Base-by-base conservation (phyloP, 2,888 invertebrate genomes). In the Germaria angustata region DNA sequence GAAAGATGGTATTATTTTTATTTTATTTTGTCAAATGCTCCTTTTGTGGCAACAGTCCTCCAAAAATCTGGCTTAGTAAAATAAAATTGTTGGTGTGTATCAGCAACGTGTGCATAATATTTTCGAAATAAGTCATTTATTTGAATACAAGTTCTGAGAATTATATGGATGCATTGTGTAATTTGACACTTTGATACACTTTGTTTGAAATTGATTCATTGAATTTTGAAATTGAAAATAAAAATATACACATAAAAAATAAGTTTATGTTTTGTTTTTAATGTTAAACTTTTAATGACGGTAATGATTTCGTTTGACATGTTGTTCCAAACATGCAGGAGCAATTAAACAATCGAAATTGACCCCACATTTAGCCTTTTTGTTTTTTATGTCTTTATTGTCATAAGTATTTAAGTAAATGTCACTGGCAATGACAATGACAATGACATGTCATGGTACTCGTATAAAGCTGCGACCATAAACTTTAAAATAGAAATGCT, bases 131-230 rank as follows among this genome's bases (percentile, higher is more conserved):
- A 82, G 79, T 71, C 82, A 79, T 73, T 81, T 68, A 77, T 81
- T 72, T 73, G 17, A 66, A 76, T 76, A 44, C 39, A 77, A 46
- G 59, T 82, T 82, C 82, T 69, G 79, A 24, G 82, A 79, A 82
- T 57, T 39, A 32, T 57, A 46, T 69, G 61, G 28, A 39, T n/a
- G 28, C 66, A 75, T 82, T 82, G 79, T 82, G 82, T 79, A 79
- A 82, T 82, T 79, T 82, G 82, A 82, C 79, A 82, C 82, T 82
- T 76, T 76, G 75, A 76, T 79, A 76, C 82, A 82, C 75, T 79
- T 79, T 75, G 69, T 82, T 75, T 82, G 51, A 75, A 82, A 75
- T 79, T 79, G 79, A 82, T 79, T 79, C 82, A 82, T 82, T 82
- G 81, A 78, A 66, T 77, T 36, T 78, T 66, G 11, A 57, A 76